These are phyloP conservation scores for Toxotes jaculatrix DNA, from an alignment of 2,113 vertebrate species.

Conservation along the genomic window DNA sequence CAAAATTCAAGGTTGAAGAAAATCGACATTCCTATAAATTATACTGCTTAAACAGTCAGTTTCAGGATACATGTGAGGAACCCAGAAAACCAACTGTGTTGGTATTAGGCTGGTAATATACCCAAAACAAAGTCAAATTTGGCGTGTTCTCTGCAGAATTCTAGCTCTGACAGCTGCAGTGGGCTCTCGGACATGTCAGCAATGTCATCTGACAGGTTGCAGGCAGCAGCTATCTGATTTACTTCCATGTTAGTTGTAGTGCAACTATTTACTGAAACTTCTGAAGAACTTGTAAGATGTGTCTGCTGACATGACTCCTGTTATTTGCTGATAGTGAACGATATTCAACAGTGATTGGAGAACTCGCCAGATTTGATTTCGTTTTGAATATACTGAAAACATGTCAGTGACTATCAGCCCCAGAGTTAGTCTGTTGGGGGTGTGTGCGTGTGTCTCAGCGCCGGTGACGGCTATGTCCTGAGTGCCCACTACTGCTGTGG, in stretches of 20 bases:
- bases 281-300: background rate
- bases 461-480: constrained; percentile 93
- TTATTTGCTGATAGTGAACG: background rate
- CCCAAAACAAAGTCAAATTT: background rate
- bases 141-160: constrained; percentile 14
- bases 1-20: background rate
- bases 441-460: constrained; percentile 83
- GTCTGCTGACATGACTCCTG: background rate
- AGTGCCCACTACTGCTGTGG: constrained; percentile 89
- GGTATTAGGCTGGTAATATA: background rate
- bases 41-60: background rate
- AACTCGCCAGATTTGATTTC: background rate
- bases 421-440: background rate
- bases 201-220: background rate
- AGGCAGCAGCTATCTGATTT: constrained; percentile 8
- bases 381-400: constrained; percentile 15
- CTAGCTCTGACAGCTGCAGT: background rate
- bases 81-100: constrained; percentile 12
- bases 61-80: constrained; percentile 30
- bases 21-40: constrained; percentile 21
- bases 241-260: background rate
- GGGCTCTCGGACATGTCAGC: background rate
- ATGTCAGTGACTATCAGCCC: constrained; percentile 41
- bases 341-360: background rate
- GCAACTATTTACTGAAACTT: background rate